phyloP scores from a whole-genome alignment of 2,113 vertebrate species.

The Cavia porcellus region DNA sequence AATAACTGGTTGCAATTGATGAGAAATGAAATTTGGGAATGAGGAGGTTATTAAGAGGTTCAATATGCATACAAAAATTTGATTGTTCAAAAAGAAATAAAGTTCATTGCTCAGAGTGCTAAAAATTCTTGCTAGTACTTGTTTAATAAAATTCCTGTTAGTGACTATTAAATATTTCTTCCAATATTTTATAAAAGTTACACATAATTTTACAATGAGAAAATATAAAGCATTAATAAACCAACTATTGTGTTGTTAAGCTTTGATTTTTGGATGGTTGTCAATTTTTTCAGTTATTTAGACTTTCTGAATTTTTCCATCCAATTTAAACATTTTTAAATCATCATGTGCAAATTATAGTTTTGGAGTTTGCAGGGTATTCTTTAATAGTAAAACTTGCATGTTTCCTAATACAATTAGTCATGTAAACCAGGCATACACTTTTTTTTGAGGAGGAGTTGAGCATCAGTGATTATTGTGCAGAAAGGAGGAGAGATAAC shows the following conservation, averaged over 20 bases:
- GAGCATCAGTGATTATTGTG: not conserved
- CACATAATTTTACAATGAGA: not conserved
- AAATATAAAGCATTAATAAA: not conserved
- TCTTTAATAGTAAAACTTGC: not conserved
- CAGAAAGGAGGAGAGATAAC: slow-evolving; percentile 45
- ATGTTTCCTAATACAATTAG: not conserved
- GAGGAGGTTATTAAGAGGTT: not conserved
- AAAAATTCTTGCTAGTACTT: not conserved
- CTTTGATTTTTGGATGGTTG: not conserved
- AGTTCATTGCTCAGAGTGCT: not conserved
- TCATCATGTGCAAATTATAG: not conserved
- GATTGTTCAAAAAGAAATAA: not conserved
- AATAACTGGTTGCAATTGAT: not conserved
- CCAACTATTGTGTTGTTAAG: not conserved
- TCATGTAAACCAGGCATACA: not conserved
- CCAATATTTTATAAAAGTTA: not conserved
- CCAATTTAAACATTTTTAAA: not conserved
- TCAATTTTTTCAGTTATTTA: not conserved
- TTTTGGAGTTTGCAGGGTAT: not conserved
- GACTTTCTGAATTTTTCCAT: not conserved
- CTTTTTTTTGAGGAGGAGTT: not conserved
- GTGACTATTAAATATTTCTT: not conserved
- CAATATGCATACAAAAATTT: not conserved
- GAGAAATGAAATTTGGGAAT: not conserved
- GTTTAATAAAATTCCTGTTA: not conserved